Percentiles rank a stretch among this genome's conserved stretches.
phyloP scores from a whole-genome alignment of 2,888 invertebrate genomes.

The Tortrix viridana region DNA sequence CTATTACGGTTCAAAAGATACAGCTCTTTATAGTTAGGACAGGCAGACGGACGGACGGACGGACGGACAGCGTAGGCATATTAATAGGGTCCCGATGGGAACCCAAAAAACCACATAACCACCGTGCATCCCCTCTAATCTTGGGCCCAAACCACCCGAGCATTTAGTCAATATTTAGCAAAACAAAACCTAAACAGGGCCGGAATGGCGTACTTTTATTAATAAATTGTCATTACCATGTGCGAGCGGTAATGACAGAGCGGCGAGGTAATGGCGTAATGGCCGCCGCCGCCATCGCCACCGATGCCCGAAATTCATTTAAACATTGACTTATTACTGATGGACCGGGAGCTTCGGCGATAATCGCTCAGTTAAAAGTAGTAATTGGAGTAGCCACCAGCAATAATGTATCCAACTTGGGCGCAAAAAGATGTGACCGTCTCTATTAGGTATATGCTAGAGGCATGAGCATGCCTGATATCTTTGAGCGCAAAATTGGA shows the following conservation, averaged over 20 bases:
- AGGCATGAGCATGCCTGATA: too few relatives aligned
- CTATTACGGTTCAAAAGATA: too few relatives aligned
- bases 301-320: conserved; percentile 29
- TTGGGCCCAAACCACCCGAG: neutral
- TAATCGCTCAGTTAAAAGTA: too few relatives aligned
- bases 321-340: conserved; percentile 31
- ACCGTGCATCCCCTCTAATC: neutral
- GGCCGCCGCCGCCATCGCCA: conserved; percentile 23
- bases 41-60: too few relatives aligned
- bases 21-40: too few relatives aligned
- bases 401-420: too few relatives aligned
- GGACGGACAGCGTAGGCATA: too few relatives aligned
- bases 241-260: conserved; percentile 29
- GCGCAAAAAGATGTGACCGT: too few relatives aligned
- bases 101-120: neutral
- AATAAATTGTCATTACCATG: conserved; percentile 4
- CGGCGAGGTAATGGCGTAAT: conserved; percentile 31
- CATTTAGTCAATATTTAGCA: neutral
- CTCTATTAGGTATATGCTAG: too few relatives aligned
- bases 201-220: neutral
- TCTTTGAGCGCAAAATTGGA: too few relatives aligned
- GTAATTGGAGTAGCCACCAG: too few relatives aligned
- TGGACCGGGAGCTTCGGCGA: conserved; percentile 19
- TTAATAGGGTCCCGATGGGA: too few relatives aligned
- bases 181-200: conserved; percentile 2